Base-by-base conservation (phyloP, 2,113 vertebrate species). In the Elanus axillaris region DNA sequence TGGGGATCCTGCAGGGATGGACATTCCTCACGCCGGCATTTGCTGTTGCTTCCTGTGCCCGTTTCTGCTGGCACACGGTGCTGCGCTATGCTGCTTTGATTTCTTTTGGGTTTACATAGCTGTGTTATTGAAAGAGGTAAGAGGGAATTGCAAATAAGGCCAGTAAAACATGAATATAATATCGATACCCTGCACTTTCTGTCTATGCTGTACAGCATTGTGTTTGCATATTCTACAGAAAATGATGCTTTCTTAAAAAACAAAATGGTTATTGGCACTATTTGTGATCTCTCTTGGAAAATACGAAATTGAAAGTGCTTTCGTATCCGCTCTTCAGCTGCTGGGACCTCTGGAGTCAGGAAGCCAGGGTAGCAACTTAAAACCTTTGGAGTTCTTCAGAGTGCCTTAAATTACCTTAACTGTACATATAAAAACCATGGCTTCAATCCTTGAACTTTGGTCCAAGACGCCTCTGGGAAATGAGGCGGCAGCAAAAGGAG, bases 21-120 rank as follows among this genome's bases (percentile, higher is more conserved):
- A 45, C 0, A 0, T n/a, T 53, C 52, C 20, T 20, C n/a, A 11
- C 1, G 1, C 26, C 1, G 0, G 53, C 1, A 1, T 83, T 48
- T 53, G 52, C 91, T 72, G 20, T 42, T 1, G 1, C 15, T 72
- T 59, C 43, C 56, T 42, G 16, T 25, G 36, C 74, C 73, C 2
- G 3, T 74, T 79, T 62, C 67, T 48, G 55, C 22, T 48, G 13
- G 38, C 74, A 25, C 3, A 1, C 25, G 21, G 58, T 6, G 29
- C 48, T 60, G 40, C 12, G 48, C 64, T 29, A 0, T 20, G 67
- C 69, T 60, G 50, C 66, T 67, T 29, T 48, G 36, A 13, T 56
- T 73, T 56, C 48, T 53, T 40, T 40, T 0, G 5, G 25, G 11
- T 69, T 59, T 56, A 27, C 34, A 2, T 47, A 53, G 45, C 18